Evolutionary conservation across 2,113 vertebrate genomes (phyloP).

Genomic region (Oceanodroma tethys): DNA sequence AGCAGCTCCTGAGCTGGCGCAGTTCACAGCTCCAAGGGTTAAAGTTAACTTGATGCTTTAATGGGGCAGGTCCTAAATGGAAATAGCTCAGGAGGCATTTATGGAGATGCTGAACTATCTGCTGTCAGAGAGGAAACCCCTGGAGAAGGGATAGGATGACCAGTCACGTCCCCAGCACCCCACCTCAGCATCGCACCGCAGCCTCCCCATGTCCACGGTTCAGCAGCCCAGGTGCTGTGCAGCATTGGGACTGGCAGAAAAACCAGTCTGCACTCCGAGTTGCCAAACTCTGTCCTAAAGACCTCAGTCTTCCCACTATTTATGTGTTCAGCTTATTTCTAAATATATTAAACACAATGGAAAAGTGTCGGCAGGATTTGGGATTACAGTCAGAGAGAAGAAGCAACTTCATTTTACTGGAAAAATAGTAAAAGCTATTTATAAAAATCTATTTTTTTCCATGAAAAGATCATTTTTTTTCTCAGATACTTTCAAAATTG

Average conservation of each 20-base stretch:
- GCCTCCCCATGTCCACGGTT: not conserved
- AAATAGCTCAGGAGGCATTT: not conserved
- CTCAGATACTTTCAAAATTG: not conserved
- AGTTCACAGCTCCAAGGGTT: not conserved
- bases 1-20: not conserved
- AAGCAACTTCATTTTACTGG: not conserved
- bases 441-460: not conserved
- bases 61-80: not conserved
- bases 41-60: not conserved
- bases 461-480: not conserved
- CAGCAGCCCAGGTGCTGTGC: not conserved
- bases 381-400: not conserved
- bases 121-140: not conserved
- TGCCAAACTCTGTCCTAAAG: not conserved
- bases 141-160: not conserved
- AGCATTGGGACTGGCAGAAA: not conserved
- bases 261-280: not conserved
- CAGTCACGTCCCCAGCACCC: not conserved
- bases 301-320: not conserved
- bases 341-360: not conserved
- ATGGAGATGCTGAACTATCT: not conserved
- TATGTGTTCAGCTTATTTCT: not conserved
- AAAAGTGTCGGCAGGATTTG: not conserved
- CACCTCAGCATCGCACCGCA: not conserved
- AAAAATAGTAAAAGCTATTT: not conserved